Conservation (phyloP, 2,797 vertebrate species). For the Catharus ustulatus region DNA sequence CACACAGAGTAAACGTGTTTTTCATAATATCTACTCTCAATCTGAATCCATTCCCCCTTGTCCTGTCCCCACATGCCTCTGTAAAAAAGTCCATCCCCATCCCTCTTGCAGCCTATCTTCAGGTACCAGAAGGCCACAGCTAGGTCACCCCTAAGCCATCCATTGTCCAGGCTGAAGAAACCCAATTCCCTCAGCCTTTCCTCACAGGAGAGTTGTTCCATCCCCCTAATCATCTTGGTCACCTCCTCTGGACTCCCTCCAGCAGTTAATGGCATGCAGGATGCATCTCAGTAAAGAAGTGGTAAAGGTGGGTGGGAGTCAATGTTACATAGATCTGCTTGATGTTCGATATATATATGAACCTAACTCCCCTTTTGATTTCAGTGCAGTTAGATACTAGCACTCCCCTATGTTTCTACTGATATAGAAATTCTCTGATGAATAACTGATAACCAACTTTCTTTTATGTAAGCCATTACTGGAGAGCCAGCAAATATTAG, state of each 20-base stretch:
- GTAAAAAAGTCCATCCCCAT: background rate
- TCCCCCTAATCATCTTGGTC: background rate
- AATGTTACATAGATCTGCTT: background rate
- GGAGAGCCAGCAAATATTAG: conserved; percentile 28
- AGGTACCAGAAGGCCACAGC: background rate
- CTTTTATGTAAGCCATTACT: conserved; percentile 13
- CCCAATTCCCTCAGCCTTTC: background rate
- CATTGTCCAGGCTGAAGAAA: background rate
- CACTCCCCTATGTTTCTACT: conserved; percentile 1
- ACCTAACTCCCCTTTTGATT: conserved; percentile 17
- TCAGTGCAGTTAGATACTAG: background rate
- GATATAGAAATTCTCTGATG: conserved; percentile 15
- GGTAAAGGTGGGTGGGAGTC: conserved; percentile 22
- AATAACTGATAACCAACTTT: conserved; percentile 26
- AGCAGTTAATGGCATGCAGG: conserved; percentile 9
- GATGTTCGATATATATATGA: background rate
- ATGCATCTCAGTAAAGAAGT: conserved; percentile 6
- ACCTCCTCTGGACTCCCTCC: background rate
- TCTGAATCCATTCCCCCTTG: background rate
- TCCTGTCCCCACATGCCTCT: background rate
- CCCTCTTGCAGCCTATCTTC: background rate
- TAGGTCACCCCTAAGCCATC: background rate
- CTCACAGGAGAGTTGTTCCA: background rate
- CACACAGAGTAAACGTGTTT: background rate
- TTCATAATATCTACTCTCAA: background rate